Evolutionary conservation across 2,797 vertebrate genomes (phyloP).

Genomic region (Artibeus jamaicensis): DNA sequence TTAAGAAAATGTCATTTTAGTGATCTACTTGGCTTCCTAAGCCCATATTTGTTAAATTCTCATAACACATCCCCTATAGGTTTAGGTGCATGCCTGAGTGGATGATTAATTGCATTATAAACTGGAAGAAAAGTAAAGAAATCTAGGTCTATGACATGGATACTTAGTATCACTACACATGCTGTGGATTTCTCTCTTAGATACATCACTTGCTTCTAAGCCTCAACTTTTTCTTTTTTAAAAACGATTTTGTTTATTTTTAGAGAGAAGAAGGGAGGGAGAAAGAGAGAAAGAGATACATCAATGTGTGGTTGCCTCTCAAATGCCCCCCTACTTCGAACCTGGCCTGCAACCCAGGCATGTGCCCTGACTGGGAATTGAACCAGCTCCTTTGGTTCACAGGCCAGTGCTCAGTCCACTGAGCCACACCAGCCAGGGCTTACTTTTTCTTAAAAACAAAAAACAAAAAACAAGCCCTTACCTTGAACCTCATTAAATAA

Average conservation of each 20-base stretch:
- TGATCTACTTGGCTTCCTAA: neutral
- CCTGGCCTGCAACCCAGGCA: too few species aligned
- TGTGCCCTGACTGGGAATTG: too few species aligned
- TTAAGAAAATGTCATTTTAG: neutral
- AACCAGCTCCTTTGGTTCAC: too few species aligned
- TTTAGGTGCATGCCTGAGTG: neutral
- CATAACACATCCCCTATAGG: neutral
- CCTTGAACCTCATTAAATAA: neutral
- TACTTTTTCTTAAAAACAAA: neutral
- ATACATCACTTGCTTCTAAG: neutral
- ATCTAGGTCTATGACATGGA: neutral
- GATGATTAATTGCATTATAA: neutral
- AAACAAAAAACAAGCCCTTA: neutral
- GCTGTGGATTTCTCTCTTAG: neutral
- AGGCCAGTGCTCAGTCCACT: too few species aligned
- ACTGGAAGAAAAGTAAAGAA: neutral
- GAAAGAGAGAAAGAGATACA: too few species aligned
- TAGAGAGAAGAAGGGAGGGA: too few species aligned
- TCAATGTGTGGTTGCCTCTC: too few species aligned
- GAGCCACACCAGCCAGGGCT: neutral
- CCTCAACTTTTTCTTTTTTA: neutral
- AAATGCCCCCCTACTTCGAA: too few species aligned
- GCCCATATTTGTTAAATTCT: neutral
- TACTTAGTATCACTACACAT: neutral
- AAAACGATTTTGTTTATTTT: too few species aligned